phyloP scores from a whole-genome alignment of 2,797 vertebrate species.

The Salarias fasciatus region DNA sequence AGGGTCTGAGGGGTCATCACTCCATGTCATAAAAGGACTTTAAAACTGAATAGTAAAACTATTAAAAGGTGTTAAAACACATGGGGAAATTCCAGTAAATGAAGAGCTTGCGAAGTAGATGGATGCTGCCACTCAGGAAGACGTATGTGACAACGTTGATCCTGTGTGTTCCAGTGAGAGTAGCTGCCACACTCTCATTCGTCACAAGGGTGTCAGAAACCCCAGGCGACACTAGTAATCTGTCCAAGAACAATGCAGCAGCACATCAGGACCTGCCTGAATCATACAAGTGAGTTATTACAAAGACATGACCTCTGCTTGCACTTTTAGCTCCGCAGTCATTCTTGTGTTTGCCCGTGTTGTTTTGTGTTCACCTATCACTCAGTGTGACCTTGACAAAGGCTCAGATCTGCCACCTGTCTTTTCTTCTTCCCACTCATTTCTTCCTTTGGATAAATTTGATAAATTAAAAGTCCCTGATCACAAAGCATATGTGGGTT shows the following conservation, averaged over 20 bases:
- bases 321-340: conserved; percentile 2
- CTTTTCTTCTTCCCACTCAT: not conserved
- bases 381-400: conserved; percentile 12
- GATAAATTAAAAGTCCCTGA: not conserved
- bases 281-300: conserved; percentile 14
- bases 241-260: conserved; percentile 18
- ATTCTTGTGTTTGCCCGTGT: not conserved
- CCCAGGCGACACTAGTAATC: conserved; percentile 13
- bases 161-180: conserved; percentile 31
- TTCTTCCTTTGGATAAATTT: conserved; percentile 2
- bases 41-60: not conserved
- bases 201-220: conserved; percentile 35
- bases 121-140: conserved; percentile 18
- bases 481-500: not conserved
- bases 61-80: not conserved
- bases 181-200: conserved; percentile 41
- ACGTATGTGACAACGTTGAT: conserved; percentile 43
- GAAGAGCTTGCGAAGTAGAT: conserved; percentile 25
- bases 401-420: not conserved
- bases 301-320: conserved; percentile 19
- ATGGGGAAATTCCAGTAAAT: conserved; percentile 27
- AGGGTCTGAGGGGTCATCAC: no score
- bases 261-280: conserved; percentile 13
- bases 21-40: no score
- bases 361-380: conserved; percentile 3